These are phyloP conservation scores for Fistularia tabacaria DNA, from an alignment of 2,797 vertebrate genomes.

Conservation along the genomic window DNA sequence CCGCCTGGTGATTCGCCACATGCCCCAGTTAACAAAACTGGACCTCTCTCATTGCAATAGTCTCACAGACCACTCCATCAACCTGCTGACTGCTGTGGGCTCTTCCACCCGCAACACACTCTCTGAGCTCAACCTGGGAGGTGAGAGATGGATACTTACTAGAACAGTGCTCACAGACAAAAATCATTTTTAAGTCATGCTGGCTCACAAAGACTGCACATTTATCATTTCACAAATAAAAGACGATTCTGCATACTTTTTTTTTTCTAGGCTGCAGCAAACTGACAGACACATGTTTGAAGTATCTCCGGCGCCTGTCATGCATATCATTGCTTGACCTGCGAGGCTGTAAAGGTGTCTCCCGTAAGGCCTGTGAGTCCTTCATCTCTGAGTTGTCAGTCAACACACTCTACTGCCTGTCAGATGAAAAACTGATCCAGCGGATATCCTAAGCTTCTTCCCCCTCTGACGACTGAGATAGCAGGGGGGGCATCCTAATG, in stretches of 20 bases:
- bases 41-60: conserved; percentile 95
- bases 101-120: conserved; percentile 96
- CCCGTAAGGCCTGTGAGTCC: conserved; percentile 91
- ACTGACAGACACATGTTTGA: conserved; percentile 89
- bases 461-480: conserved; percentile 13
- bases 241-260: background rate
- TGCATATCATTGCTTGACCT: conserved; percentile 91
- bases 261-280: conserved; percentile 87
- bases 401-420: conserved; percentile 97
- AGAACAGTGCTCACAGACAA: background rate
- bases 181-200: background rate
- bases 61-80: conserved; percentile 91
- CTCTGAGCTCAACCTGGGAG: conserved; percentile 92
- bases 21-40: conserved; percentile 92
- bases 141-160: conserved; percentile 54
- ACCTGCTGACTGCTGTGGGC: conserved; percentile 94
- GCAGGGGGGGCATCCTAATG: conserved; percentile 20
- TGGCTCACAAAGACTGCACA: too few relatives aligned
- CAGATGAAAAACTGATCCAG: conserved; percentile 97
- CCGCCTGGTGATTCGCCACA: conserved; percentile 94
- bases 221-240: too few relatives aligned
- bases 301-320: conserved; percentile 88
- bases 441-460: conserved; percentile 85
- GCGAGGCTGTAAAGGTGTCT: conserved; percentile 91
- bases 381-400: conserved; percentile 98